phyloP scores from a whole-genome alignment of 2,888 invertebrate species.

The Amitus sp. region DNA sequence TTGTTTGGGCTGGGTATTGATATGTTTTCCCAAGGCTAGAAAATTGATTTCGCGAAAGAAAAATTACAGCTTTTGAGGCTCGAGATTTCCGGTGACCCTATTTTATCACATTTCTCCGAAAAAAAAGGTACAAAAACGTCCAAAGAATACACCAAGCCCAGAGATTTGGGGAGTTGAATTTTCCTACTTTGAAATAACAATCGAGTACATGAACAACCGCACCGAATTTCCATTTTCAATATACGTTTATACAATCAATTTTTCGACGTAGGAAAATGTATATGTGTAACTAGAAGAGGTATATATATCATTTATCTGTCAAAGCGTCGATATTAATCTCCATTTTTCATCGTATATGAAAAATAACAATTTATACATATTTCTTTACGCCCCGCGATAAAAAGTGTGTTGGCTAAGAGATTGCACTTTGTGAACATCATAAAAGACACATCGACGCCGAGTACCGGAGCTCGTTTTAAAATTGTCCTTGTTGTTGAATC shows the following conservation, averaged over 20 bases:
- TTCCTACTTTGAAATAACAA: too few species aligned
- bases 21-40: neutral
- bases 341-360: slow-evolving; percentile 56
- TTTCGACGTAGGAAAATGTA: slow-evolving; percentile 57
- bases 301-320: slow-evolving; percentile 42
- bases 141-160: too few species aligned
- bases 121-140: too few species aligned
- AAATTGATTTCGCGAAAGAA: slow-evolving; percentile 4
- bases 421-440: slow-evolving; percentile 65
- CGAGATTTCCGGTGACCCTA: neutral
- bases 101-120: too few species aligned
- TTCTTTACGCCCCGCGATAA: slow-evolving; percentile 54
- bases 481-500: neutral
- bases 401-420: slow-evolving; percentile 64
- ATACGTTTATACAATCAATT: slow-evolving; percentile 51
- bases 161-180: too few species aligned
- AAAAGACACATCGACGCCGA: slow-evolving; percentile 51
- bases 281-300: slow-evolving; percentile 58
- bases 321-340: slow-evolving; percentile 45
- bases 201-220: slow-evolving; percentile 5
- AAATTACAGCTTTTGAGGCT: too few species aligned
- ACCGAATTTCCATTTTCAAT: slow-evolving; percentile 15
- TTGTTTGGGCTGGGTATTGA: neutral
- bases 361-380: slow-evolving; percentile 65
- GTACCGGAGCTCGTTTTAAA: slow-evolving; percentile 15